Evolutionary conservation across 2,797 vertebrate genomes (phyloP), one percentile per base, ranked within the genome.

Genomic region (Pogoniulus pusillus): DNA sequence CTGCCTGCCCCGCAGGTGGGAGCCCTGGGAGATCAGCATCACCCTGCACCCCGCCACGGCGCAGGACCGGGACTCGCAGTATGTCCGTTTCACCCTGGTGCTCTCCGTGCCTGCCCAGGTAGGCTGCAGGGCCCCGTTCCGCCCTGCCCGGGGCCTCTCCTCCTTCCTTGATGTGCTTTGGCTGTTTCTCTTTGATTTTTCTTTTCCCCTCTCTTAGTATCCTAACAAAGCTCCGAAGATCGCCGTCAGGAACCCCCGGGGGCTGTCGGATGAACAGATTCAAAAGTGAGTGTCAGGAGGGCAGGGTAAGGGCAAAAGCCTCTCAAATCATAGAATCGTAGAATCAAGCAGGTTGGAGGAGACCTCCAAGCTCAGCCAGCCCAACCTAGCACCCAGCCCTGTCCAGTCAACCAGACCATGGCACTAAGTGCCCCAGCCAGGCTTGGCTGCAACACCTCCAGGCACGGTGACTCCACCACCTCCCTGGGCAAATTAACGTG

Each of bases 191-290:
- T 18, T n/a, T 32, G 5, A 11, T 6, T 24, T n/a, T 14, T 39
- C 13, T n/a, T 32, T 34, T 60, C 19, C 43, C 41, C 26, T 45
- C 17, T 7, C 12, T 41, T 90, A 99, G 99, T 99, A 99, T 96
- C 99, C 99, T 9, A 95, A 94, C 12, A 97, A 98, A 59, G 96
- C 97, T 89, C 99, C 99, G 0, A 92, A 91, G 93, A 98, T 99
- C 96, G 98, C 98, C 12, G 98, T 99, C 70, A 98, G 97, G 34
- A 98, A 99, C 92, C 98, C 99, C 0, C 96, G 99, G 20, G 99
- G 99, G 4, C 98, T 99, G 23, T 99, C 99, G 29, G 99, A 99
- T 89, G 98, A 99, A 85, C 99, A 99, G 89, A 98, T 99, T 88
- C 97, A 97, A 93, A 99, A 98, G 99, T 99, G 95, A 97, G 97